These are phyloP conservation scores for Carassius carassius DNA, from an alignment of 2,113 vertebrate species.

Conservation along the genomic window DNA sequence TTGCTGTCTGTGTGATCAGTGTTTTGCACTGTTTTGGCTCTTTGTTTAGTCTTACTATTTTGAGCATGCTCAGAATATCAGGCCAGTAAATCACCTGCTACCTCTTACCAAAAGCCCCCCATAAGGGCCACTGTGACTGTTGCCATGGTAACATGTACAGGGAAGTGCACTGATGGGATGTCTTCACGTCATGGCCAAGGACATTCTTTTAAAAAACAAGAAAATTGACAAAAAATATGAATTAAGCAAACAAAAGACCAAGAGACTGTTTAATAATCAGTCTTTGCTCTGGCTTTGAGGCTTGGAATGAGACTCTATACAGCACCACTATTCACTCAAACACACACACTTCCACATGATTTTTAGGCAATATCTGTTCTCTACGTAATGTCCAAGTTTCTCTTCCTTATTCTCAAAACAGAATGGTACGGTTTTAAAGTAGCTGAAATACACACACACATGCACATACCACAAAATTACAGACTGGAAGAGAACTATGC, in stretches of 20 bases:
- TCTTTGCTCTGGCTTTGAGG: not conserved
- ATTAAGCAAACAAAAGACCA: slow-evolving; percentile 1
- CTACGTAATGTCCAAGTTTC: not conserved
- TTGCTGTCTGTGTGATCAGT: not conserved
- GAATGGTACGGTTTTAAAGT: not conserved
- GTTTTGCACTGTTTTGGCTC: not conserved
- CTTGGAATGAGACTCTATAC: not conserved
- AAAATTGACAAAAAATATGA: not conserved
- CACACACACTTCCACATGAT: not conserved
- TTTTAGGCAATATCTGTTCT: not conserved
- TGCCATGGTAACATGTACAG: slow-evolving; percentile 48
- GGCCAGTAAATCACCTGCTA: slow-evolving; percentile 20
- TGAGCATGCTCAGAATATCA: slow-evolving; percentile 20
- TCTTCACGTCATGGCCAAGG: slow-evolving; percentile 40
- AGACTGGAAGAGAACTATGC: slow-evolving; percentile 31
- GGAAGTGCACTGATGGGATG: slow-evolving; percentile 27
- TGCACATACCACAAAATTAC: slow-evolving; percentile 48
- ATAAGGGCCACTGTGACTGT: slow-evolving; percentile 41
- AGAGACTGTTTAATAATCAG: not conserved
- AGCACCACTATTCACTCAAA: not conserved
- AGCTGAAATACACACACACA: slow-evolving; percentile 1
- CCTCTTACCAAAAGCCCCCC: not conserved
- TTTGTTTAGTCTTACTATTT: slow-evolving; percentile 7
- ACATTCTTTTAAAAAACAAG: not conserved
- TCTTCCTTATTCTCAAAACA: not conserved